Evolutionary conservation across 2,113 vertebrate species (phyloP).

Genomic region (Acanthochromis polyacanthus): DNA sequence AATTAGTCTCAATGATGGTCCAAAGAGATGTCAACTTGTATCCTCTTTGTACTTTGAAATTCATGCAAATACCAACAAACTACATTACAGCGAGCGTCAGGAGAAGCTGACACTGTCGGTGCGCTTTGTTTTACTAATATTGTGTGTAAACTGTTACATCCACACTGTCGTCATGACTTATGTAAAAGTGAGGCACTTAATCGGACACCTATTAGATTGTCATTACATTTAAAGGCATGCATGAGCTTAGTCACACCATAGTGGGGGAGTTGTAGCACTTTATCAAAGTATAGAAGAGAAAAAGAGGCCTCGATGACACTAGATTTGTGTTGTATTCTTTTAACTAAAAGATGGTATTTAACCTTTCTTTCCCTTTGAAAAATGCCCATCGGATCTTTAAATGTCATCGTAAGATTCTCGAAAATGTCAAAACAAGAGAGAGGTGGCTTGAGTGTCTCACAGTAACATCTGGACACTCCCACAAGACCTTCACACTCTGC

Average conservation of each 20-base stretch:
- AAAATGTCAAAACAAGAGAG: slow-evolving; percentile 47
- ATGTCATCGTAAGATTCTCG: slow-evolving; percentile 19
- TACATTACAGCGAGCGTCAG: background rate
- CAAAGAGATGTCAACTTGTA: background rate
- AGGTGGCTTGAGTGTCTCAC: slow-evolving; percentile 22
- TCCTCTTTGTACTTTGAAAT: slow-evolving; percentile 10
- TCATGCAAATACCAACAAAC: slow-evolving; percentile 2
- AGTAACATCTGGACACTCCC: slow-evolving; percentile 76
- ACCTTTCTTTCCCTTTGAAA: background rate
- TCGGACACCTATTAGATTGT: background rate
- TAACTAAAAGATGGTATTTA: background rate
- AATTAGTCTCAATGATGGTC: slow-evolving; percentile 39
- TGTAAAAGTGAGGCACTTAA: background rate
- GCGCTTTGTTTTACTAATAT: background rate
- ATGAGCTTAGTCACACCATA: background rate
- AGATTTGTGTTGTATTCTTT: background rate
- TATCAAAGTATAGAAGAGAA: background rate
- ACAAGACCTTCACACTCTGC: slow-evolving; percentile 65
- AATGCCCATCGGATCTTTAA: slow-evolving; percentile 27
- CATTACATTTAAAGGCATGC: background rate
- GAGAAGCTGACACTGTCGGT: background rate
- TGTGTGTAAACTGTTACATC: background rate
- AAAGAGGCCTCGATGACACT: background rate
- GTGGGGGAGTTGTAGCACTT: background rate
- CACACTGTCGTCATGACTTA: background rate